These are phyloP conservation scores for Pelochelys cantorii DNA, from an alignment of 2,797 vertebrate genomes.

Conservation along the genomic window DNA sequence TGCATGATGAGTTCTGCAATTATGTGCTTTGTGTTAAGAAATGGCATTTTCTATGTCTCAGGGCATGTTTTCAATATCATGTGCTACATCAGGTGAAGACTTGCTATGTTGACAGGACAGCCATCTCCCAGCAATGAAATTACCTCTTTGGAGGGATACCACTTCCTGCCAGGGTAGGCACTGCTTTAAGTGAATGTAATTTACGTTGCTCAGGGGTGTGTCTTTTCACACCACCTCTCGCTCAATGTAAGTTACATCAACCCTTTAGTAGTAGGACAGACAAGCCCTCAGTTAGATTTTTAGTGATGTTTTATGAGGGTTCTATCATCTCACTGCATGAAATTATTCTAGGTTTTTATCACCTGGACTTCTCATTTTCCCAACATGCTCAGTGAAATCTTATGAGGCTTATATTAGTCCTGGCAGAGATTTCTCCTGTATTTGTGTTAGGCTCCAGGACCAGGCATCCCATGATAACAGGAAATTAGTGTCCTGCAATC, in stretches of 20 bases:
- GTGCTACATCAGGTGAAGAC: no score
- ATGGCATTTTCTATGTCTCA: background rate
- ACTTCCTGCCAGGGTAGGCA: no score
- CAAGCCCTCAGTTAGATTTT: background rate
- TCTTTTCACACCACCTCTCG: no score
- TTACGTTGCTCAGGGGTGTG: background rate
- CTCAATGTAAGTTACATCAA: no score
- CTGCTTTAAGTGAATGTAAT: background rate
- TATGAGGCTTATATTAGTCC: background rate
- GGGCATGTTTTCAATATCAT: no score
- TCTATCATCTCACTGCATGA: background rate
- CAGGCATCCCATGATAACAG: rapidly evolving
- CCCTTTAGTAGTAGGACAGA: background rate
- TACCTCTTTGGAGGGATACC: no score
- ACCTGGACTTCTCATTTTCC: background rate
- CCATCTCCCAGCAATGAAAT: no score
- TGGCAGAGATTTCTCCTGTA: background rate
- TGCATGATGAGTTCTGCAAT: background rate
- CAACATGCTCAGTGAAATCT: background rate
- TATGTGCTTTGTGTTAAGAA: background rate
- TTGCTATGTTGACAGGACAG: no score
- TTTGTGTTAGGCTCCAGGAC: background rate
- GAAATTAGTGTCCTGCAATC: background rate
- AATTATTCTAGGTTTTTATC: background rate
- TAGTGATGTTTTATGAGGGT: background rate